phyloP scores from a whole-genome alignment of 1,140 invertebrate species.

The Drosophila prosaltans region DNA sequence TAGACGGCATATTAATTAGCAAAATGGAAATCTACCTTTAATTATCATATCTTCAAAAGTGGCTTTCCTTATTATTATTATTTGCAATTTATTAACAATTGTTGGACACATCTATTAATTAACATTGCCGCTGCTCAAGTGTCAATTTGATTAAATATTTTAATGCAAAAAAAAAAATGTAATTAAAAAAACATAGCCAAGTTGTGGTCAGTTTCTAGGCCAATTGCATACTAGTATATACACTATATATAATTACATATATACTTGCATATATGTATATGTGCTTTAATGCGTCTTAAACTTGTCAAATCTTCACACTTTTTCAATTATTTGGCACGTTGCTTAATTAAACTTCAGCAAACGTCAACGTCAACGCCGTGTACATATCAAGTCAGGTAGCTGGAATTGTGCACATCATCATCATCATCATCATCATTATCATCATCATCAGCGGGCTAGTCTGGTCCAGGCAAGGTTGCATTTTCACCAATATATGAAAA shows the following conservation, averaged over 20 bases:
- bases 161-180: slow-evolving; percentile 38
- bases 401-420: slow-evolving; percentile 43
- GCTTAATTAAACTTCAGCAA: slow-evolving; percentile 81
- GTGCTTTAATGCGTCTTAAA: slow-evolving; percentile 78
- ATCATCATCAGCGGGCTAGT: slow-evolving; percentile 17
- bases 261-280: neutral
- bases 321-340: slow-evolving; percentile 81
- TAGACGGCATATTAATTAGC: slow-evolving; percentile 19
- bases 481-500: slow-evolving; percentile 59
- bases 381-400: slow-evolving; percentile 36
- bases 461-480: slow-evolving; percentile 58
- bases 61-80: slow-evolving; percentile 12
- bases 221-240: slow-evolving; percentile 33
- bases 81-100: slow-evolving; percentile 41
- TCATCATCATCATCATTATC: slow-evolving; percentile 26
- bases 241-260: neutral
- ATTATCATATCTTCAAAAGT: slow-evolving; percentile 11
- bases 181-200: slow-evolving; percentile 33
- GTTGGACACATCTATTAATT: slow-evolving; percentile 45
- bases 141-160: slow-evolving; percentile 73
- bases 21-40: slow-evolving; percentile 1
- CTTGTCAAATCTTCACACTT: slow-evolving; percentile 82
- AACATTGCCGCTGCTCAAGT: slow-evolving; percentile 52
- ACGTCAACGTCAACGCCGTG: slow-evolving; percentile 74
- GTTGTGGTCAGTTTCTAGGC: slow-evolving; percentile 34